Evolutionary conservation across 2,113 vertebrate genomes (phyloP).

Genomic region (Narcine bancroftii): DNA sequence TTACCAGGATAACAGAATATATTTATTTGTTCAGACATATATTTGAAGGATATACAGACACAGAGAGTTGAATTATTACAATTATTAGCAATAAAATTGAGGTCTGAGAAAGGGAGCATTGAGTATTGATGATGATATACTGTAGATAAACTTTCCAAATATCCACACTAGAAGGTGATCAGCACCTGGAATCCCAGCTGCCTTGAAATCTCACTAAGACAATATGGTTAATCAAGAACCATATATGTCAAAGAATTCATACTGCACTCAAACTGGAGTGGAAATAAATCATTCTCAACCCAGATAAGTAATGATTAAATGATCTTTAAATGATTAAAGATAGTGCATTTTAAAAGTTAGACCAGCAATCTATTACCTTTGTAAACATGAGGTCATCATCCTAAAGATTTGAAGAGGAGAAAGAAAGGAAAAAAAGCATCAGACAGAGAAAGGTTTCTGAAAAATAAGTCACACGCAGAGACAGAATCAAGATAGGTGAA

Average conservation of each 20-base stretch:
- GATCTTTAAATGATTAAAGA: no score
- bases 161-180: neutral
- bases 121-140: neutral
- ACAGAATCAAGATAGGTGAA: neutral
- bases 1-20: neutral
- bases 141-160: neutral
- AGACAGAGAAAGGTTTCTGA: slow-evolving; percentile 12
- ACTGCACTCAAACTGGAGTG: no score
- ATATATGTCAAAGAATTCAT: no score
- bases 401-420: neutral
- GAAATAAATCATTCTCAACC: no score
- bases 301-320: no score
- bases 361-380: slow-evolving; percentile 33
- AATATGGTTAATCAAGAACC: no score
- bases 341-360: no score
- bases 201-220: neutral
- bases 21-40: neutral
- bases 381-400: slow-evolving; percentile 23
- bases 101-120: neutral
- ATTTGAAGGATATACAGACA: neutral
- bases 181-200: neutral
- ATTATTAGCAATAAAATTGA: neutral
- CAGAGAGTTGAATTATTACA: neutral
- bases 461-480: slow-evolving; percentile 2
- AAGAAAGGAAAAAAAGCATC: neutral